These are phyloP conservation scores for Drosophila algonquin DNA, from an alignment of 2,888 invertebrate genomes.

Conservation along the genomic window DNA sequence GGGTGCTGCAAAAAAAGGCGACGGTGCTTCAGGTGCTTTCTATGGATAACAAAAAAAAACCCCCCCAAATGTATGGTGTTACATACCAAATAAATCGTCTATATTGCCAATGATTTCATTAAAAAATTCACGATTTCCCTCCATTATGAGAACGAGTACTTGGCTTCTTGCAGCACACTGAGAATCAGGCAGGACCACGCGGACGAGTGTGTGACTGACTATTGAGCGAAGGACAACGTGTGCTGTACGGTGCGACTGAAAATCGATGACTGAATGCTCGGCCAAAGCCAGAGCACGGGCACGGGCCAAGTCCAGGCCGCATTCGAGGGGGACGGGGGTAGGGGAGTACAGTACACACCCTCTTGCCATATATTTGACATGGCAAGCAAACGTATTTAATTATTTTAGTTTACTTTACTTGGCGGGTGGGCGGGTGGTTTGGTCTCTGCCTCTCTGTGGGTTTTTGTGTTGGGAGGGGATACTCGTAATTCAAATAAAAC, in stretches of 20 bases:
- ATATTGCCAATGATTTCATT: conserved; percentile 81
- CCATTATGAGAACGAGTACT: conserved; percentile 37
- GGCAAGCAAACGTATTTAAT: conserved; percentile 71
- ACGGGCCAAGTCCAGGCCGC: neutral
- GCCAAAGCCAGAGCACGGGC: conserved; percentile 26
- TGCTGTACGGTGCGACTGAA: conserved; percentile 59
- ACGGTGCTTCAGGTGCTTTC: conserved; percentile 16
- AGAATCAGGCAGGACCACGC: neutral
- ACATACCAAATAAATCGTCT: conserved; percentile 83
- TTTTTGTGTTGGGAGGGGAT: neutral
- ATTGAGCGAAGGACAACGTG: conserved; percentile 39
- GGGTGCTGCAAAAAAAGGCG: conserved; percentile 23
- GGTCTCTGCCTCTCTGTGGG: conserved; percentile 1
- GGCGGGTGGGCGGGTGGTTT: neutral
- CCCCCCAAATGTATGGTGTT: conserved; percentile 2
- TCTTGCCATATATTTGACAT: conserved; percentile 47
- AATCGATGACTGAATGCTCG: conserved; percentile 72
- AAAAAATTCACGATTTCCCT: conserved; percentile 80
- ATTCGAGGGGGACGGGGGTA: neutral
- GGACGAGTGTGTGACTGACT: conserved; percentile 22
- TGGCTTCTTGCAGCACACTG: too few species aligned
- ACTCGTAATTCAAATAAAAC: neutral
- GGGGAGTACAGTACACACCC: neutral
- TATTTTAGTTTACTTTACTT: conserved; percentile 55
- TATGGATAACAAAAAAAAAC: neutral